These are phyloP conservation scores for Botia kubotai DNA, from an alignment of 2,797 vertebrate genomes.

Conservation along the genomic window DNA sequence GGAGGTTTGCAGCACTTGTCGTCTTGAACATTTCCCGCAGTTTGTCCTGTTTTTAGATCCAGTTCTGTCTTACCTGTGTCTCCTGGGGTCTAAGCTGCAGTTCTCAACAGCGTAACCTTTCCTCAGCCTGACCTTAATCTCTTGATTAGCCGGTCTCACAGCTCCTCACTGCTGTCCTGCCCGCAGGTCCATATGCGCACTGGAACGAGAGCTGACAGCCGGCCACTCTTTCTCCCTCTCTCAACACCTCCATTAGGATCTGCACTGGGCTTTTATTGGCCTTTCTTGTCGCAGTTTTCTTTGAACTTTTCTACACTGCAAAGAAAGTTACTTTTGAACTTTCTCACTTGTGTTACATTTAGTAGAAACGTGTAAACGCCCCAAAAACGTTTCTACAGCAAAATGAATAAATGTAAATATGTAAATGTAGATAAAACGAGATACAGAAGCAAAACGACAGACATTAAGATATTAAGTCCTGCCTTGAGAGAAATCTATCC, in stretches of 20 bases:
- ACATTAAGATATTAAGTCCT: too few relatives aligned
- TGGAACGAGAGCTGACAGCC: conserved; percentile 34
- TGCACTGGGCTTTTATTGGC: background rate
- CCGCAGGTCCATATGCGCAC: conserved; percentile 33
- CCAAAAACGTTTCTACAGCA: background rate
- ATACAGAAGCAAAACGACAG: too few relatives aligned
- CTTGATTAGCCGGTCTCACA: conserved; percentile 48
- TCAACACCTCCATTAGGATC: background rate
- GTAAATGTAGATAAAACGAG: too few relatives aligned
- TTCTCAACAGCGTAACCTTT: conserved; percentile 50
- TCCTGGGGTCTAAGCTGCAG: conserved; percentile 40
- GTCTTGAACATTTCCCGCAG: conserved; percentile 12
- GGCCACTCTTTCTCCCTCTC: background rate
- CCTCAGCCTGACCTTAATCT: conserved; percentile 58
- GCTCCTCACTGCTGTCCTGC: conserved; percentile 30
- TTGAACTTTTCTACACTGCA: background rate
- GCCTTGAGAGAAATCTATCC: too few relatives aligned
- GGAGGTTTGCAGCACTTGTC: background rate
- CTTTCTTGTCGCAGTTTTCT: background rate
- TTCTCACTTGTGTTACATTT: background rate
- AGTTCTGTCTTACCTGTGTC: conserved; percentile 47
- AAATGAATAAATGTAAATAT: too few relatives aligned
- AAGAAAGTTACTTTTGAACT: background rate
- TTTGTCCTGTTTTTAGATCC: conserved; percentile 52
- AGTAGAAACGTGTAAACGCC: background rate